Evolutionary conservation across 2,797 vertebrate species (phyloP), one percentile per base, ranked within the genome.

Genomic region (Microctenopoma stevenorrisi): DNA sequence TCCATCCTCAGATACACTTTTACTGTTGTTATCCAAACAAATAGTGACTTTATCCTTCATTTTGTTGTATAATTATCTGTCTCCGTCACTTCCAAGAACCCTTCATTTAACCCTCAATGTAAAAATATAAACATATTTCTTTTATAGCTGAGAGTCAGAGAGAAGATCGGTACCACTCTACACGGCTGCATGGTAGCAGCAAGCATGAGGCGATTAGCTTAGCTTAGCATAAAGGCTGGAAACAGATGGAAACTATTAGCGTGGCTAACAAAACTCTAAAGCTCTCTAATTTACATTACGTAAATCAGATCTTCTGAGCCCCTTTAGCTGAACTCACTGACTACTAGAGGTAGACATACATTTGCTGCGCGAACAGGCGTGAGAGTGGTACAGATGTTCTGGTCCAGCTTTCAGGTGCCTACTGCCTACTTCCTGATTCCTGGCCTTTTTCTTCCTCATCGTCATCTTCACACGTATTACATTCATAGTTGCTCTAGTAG

Each of bases 1-100:
- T 55, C 47, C 78, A 18, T 47, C 52, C 13, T 61, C 38, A 51
- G 25, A 62, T 53, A 25, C 25, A 50, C 7, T 15, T 28, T 37
- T 28, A n/a, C 38, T 49, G 25, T 10, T 35, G n/a, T 33, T 25
- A 14, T 48, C n/a, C 33, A 13, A 47, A 35, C 43, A 35, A 13
- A 22, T 22, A 18, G 1, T 47, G 46, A 12, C n/a, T 10, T 9
- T 22, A 5, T 51, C 30, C 13, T 4, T 42, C 26, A 8, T 15
- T 62, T 37, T 42, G 33, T 52, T 53, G 55, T 38, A 50, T 56
- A 30, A 46, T 42, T 30, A 25, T 33, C 16, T 6, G n/a, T 50
- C 12, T 72, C 56, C 22, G 15, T 58, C 42, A 28, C 12, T 49
- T 67, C 40, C 2, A 7, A 22, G 7, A 66, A 60, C 26, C 14